phyloP scores from a whole-genome alignment of 1,140 invertebrate species.

The Drosophila murphyi region DNA sequence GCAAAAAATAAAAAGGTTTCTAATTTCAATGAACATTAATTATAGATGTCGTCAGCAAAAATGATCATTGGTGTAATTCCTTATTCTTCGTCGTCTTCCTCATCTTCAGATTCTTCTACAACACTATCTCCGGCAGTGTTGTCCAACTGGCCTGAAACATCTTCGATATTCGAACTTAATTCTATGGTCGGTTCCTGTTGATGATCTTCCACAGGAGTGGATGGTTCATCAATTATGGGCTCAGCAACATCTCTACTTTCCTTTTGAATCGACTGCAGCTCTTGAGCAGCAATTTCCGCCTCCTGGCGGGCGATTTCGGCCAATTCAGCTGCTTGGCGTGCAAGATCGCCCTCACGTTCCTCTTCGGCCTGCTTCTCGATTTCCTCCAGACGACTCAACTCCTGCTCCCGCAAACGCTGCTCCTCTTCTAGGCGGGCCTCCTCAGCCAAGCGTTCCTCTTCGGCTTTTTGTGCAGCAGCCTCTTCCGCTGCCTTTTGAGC shows the following conservation, averaged over 20 bases:
- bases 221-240: conserved; percentile 73
- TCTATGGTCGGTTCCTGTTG: conserved; percentile 70
- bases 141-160: conserved; percentile 36
- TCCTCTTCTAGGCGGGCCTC: conserved; percentile 86
- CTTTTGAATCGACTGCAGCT: conserved; percentile 83
- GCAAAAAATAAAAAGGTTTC: neutral
- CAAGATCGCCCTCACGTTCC: conserved; percentile 87
- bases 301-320: conserved; percentile 87
- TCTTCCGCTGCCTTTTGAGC: conserved; percentile 86
- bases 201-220: conserved; percentile 64
- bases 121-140: conserved; percentile 56
- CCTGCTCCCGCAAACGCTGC: conserved; percentile 86
- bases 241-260: conserved; percentile 64
- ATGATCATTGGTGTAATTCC: conserved; percentile 1
- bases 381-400: conserved; percentile 86
- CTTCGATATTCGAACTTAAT: conserved; percentile 52
- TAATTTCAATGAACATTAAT: conserved; percentile 24
- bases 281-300: conserved; percentile 85
- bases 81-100: conserved; percentile 65
- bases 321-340: conserved; percentile 86
- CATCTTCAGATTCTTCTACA: conserved; percentile 47
- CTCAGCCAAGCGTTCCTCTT: conserved; percentile 85
- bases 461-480: conserved; percentile 85
- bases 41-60: conserved; percentile 3
- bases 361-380: conserved; percentile 86